Evolutionary conservation across 2,113 vertebrate species (phyloP), one percentile per base, ranked within the genome.

Genomic region (Podiceps cristatus): DNA sequence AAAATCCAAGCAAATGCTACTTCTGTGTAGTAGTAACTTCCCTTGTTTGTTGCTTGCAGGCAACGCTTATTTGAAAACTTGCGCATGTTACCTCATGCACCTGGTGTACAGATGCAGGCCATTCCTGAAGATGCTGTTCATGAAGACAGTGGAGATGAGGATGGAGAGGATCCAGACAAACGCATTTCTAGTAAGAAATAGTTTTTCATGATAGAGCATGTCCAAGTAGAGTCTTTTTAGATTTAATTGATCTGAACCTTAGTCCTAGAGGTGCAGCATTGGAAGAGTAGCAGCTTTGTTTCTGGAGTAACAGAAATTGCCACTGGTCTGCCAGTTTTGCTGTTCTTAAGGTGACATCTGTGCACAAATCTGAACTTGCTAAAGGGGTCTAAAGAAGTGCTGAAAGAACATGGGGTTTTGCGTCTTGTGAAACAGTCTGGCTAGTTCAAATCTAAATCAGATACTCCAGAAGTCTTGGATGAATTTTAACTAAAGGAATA

Each of bases 61-160:
- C 99, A 99, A 79, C 99, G 99, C 44, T 98, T 99, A 68, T 99
- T 99, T 98, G 99, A 99, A 98, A 99, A 99, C 96, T 98, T 99
- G 88, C 98, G 99, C 76, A 99, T 99, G 99, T 98, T 99, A 50
- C 99, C 99, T 84, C 99, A 99, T 9, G 99, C 99, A 24, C 99
- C 99, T 33, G 99, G 99, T 4, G 99, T 99, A 13, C 99, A 99
- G 95, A 99, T 99, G 99, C 99, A 99, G 91, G 98, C 99, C 77
- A 99, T 99, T 93, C 99, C 99, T 6, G 99, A 99, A 75, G 99
- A 99, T 88, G 98, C 98, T 71, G 97, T 99, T 90, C 99, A 99
- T 58, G 99, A 99, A 49, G 99, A 99, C 64, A 98, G 98, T 22
- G 98, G 99, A 66, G 99, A 99, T 68, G 99, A 99, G 88, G 99